A percentile compares a stretch with the other conserved stretches of the same genome.
phyloP scores from a whole-genome alignment of 2,113 vertebrate species.

The cat (Felis catus) region F.catus_Fca126_mat1.0 CM031418.1:36159501-36160000 shows the following conservation, averaged over 20 bases:
- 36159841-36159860: too few species aligned
- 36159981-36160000: neutral
- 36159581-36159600: neutral
- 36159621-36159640: slow-evolving; percentile 2
- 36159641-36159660: neutral
- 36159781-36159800: too few species aligned
- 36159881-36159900: neutral
- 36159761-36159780: too few species aligned
- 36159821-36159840: too few species aligned
- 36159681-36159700: too few species aligned
- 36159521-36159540: slow-evolving; percentile 31
- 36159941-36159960: slow-evolving; percentile 20
- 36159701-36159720: too few species aligned
- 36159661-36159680: too few species aligned
- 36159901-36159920: neutral
- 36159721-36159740: too few species aligned
- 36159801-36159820: too few species aligned
- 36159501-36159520: slow-evolving; percentile 52
- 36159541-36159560: slow-evolving; percentile 70
- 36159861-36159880: neutral
- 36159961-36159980: neutral
- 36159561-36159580: slow-evolving; percentile 54
- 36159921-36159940: slow-evolving; percentile 41
- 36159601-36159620: slow-evolving; percentile 4
- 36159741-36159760: too few species aligned